Conservation (phyloP, 2,113 vertebrate species). For the Gyps fulvus region DNA sequence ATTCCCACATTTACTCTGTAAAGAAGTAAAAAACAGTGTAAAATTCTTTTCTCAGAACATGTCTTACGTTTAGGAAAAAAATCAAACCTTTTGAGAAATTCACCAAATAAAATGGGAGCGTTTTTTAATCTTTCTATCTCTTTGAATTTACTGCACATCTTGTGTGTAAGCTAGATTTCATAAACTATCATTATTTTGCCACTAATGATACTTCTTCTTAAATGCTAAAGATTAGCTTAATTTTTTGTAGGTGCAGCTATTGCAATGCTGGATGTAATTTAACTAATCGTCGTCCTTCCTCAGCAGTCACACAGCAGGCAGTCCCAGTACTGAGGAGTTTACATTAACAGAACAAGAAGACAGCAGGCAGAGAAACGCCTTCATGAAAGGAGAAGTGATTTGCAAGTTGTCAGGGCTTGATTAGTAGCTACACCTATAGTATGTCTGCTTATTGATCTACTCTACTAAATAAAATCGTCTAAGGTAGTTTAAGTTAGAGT, state of each 20-base stretch:
- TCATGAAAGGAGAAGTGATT: not conserved
- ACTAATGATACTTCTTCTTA: not conserved
- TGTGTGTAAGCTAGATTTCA: not conserved
- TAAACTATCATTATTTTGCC: not conserved
- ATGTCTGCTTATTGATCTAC: not conserved
- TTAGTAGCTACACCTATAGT: not conserved
- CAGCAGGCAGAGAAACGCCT: not conserved
- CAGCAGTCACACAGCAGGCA: not conserved
- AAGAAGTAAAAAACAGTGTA: not conserved
- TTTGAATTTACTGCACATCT: not conserved
- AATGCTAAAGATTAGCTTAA: not conserved
- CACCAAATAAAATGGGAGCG: not conserved
- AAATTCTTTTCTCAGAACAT: not conserved
- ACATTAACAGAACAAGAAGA: not conserved
- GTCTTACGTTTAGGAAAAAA: not conserved
- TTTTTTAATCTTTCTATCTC: not conserved
- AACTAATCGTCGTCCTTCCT: not conserved
- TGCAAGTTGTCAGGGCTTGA: not conserved
- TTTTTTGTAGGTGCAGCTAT: not conserved
- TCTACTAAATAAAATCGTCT: not conserved
- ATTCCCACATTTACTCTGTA: not conserved
- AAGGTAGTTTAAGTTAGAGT: not conserved
- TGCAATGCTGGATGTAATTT: not conserved
- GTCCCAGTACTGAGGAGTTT: not conserved
- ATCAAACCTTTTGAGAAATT: not conserved